phyloP scores from a whole-genome alignment of 1,140 invertebrate species.

The Trichogramma pretiosum region DNA sequence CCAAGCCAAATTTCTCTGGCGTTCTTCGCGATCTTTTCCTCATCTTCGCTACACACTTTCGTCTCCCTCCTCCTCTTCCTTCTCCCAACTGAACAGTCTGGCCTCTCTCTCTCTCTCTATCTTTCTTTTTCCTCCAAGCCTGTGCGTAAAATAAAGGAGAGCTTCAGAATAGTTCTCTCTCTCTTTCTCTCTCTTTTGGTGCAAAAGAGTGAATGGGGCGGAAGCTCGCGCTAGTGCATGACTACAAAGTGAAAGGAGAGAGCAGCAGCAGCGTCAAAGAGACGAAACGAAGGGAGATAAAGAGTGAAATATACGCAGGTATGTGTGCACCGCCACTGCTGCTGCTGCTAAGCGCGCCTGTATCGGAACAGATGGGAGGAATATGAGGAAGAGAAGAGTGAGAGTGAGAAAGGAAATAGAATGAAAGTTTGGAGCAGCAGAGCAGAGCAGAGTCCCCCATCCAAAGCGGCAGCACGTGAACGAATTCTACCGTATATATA shows the following conservation, averaged over 20 bases:
- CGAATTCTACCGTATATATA: too few species aligned
- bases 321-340: too few species aligned
- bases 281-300: constrained; percentile 11
- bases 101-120: too few species aligned
- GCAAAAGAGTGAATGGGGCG: constrained; percentile 25
- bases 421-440: too few species aligned
- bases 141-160: constrained; percentile 10
- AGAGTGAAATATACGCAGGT: constrained; percentile 5
- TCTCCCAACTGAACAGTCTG: too few species aligned
- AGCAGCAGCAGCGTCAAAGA: constrained; percentile 5
- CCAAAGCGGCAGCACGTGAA: too few species aligned
- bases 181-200: too few species aligned
- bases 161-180: constrained; percentile 17
- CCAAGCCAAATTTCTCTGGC: constrained; percentile 14
- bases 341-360: not conserved
- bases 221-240: constrained; percentile 8
- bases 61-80: too few species aligned
- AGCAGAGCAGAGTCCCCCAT: too few species aligned
- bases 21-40: constrained; percentile 5
- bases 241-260: constrained; percentile 3
- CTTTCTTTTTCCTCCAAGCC: constrained; percentile 1
- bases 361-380: not conserved
- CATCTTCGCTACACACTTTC: too few species aligned
- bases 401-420: too few species aligned
- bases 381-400: not conserved